phyloP scores from a whole-genome alignment of 2,113 vertebrate genomes.

The Stigmatopora argus region DNA sequence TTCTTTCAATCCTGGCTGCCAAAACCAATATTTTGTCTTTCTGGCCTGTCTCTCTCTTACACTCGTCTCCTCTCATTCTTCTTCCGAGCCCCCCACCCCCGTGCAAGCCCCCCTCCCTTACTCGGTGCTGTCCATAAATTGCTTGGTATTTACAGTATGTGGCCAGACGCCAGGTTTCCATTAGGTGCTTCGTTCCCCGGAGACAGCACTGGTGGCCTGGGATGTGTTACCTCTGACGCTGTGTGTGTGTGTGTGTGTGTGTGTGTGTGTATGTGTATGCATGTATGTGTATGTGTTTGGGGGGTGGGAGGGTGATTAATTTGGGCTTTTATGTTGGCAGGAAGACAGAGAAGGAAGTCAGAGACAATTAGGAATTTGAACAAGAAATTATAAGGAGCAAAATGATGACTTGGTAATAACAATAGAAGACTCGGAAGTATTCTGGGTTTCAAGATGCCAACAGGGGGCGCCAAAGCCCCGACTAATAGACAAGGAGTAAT shows the following conservation, averaged over 20 bases:
- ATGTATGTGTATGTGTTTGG: background rate
- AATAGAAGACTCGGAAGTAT: conserved; percentile 1
- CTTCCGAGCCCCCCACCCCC: conserved; percentile 2
- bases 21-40: conserved; percentile 29
- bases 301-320: no score
- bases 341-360: conserved; percentile 14
- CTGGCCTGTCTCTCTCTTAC: conserved; percentile 24
- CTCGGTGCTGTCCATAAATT: conserved; percentile 53
- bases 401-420: conserved; percentile 29
- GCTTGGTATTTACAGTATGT: conserved; percentile 64
- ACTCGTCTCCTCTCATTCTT: conserved; percentile 5
- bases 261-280: background rate
- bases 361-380: conserved; percentile 2
- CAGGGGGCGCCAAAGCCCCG: no score
- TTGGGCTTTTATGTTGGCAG: background rate
- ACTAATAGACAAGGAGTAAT: background rate
- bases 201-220: conserved; percentile 58
- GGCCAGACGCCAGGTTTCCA: conserved; percentile 68
- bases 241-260: conserved; percentile 12
- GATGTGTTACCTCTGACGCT: conserved; percentile 57
- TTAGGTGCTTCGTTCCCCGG: conserved; percentile 62
- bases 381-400: conserved; percentile 1
- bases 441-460: no score
- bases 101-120: background rate
- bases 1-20: conserved; percentile 27